Conservation (phyloP, 2,888 invertebrate genomes). For the Phengaris alcon region DNA sequence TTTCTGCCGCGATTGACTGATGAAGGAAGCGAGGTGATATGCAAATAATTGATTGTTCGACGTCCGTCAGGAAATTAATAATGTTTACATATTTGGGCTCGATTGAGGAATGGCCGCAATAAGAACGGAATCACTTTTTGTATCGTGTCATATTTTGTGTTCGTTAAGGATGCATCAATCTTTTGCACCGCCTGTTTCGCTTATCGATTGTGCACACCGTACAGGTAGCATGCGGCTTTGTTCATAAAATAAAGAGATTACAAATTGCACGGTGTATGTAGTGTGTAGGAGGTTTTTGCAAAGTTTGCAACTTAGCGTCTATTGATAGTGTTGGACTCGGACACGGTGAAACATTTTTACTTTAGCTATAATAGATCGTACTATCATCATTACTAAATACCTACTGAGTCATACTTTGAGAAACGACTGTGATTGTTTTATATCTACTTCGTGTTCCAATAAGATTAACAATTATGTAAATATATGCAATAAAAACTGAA, state of each 20-base stretch:
- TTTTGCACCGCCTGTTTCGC: not conserved
- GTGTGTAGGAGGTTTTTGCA: not conserved
- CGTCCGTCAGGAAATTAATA: conserved; percentile 23
- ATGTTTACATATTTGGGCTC: conserved; percentile 28
- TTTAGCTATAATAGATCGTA: not conserved
- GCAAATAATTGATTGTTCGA: conserved; percentile 29
- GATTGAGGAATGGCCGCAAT: conserved; percentile 26
- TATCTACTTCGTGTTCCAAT: not conserved
- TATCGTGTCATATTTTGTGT: conserved; percentile 23
- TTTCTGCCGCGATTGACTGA: conserved; percentile 11
- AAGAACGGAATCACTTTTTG: conserved; percentile 25
- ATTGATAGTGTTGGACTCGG: not conserved
- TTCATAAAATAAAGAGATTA: conserved; percentile 10
- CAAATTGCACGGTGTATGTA: not conserved
- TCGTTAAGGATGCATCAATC: conserved; percentile 23
- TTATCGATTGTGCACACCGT: not conserved
- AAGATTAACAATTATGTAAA: not conserved
- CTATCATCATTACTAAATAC: too few species aligned
- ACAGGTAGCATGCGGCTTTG: conserved; percentile 15
- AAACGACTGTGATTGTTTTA: not conserved
- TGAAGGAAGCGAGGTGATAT: conserved; percentile 24
- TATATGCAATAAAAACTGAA: not conserved
- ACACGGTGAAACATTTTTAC: not conserved
- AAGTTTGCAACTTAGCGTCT: too few species aligned
- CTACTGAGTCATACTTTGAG: too few species aligned